A percentile compares a stretch with the other conserved stretches of the same genome.
phyloP scores from a whole-genome alignment of 2,797 vertebrate genomes.

The Champsocephalus gunnari region DNA sequence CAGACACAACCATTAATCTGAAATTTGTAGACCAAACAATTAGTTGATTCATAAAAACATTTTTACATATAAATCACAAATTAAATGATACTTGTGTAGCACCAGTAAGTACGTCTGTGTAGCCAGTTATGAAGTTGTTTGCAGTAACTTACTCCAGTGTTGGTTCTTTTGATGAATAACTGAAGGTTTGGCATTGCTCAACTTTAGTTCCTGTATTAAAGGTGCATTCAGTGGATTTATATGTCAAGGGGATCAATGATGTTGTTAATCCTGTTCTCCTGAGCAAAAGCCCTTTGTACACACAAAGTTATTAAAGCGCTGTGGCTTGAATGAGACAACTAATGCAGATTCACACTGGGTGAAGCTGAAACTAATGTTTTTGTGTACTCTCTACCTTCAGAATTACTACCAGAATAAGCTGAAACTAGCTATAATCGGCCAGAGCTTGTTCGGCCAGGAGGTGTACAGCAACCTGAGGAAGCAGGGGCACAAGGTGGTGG shows the following conservation, averaged over 20 bases:
- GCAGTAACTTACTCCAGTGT: too few relatives aligned
- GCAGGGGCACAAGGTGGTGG: conserved; percentile 94
- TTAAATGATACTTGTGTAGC: too few relatives aligned
- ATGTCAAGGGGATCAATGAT: not conserved
- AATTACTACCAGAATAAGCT: conserved; percentile 91
- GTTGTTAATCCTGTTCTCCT: not conserved
- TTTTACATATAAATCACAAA: too few relatives aligned
- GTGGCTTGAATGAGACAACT: not conserved
- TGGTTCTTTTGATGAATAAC: too few relatives aligned
- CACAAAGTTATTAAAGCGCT: not conserved
- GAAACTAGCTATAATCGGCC: conserved; percentile 96
- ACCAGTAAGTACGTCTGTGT: too few relatives aligned
- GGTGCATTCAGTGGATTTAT: too few relatives aligned
- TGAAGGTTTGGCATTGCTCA: too few relatives aligned
- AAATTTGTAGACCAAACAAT: not conserved
- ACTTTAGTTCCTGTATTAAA: too few relatives aligned
- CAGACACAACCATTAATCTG: not conserved
- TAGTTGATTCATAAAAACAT: not conserved
- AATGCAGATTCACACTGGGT: not conserved
- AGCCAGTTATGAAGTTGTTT: too few relatives aligned
- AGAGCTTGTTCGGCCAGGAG: conserved; percentile 98
- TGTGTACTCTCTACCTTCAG: conserved; percentile 74
- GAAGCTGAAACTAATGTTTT: not conserved
- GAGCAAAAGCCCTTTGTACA: not conserved
- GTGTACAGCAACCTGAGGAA: conserved; percentile 93